phyloP scores from a whole-genome alignment of 2,888 invertebrate species.

The Pinctada fucata region DNA sequence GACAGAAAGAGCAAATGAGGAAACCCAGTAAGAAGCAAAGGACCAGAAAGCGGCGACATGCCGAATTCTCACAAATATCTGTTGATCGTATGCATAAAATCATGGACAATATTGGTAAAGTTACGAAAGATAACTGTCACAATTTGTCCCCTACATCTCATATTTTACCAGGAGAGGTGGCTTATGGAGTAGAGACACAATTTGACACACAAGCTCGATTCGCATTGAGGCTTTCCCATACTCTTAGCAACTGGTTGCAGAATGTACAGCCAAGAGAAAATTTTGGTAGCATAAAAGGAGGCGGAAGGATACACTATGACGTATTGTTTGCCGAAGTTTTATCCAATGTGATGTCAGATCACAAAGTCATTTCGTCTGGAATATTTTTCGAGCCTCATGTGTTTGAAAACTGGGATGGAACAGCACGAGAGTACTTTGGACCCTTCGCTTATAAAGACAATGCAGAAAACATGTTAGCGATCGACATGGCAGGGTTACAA shows the following conservation, averaged over 20 bases:
- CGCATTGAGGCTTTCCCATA: constrained; percentile 94
- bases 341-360: constrained; percentile 91
- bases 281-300: constrained; percentile 56
- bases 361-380: constrained; percentile 93
- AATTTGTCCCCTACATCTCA: constrained; percentile 21
- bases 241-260: constrained; percentile 93
- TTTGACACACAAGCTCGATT: constrained; percentile 95
- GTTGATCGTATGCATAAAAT: constrained; percentile 38
- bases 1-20: background rate
- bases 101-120: constrained; percentile 19
- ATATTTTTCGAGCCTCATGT: constrained; percentile 92
- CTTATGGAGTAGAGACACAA: constrained; percentile 89
- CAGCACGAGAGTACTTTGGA: constrained; percentile 61
- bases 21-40: constrained; percentile 12
- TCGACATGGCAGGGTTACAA: constrained; percentile 57
- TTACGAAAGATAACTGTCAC: constrained; percentile 35
- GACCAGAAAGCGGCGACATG: constrained; percentile 24
- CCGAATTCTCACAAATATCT: constrained; percentile 33
- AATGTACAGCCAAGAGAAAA: constrained; percentile 60
- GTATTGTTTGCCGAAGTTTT: constrained; percentile 97
- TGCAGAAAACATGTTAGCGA: constrained; percentile 31
- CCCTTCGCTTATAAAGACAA: constrained; percentile 59
- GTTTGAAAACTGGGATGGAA: constrained; percentile 82
- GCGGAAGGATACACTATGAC: constrained; percentile 79
- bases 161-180: constrained; percentile 87